Conservation (phyloP, 2,888 invertebrate genomes). For the Lomographa bimaculata region DNA sequence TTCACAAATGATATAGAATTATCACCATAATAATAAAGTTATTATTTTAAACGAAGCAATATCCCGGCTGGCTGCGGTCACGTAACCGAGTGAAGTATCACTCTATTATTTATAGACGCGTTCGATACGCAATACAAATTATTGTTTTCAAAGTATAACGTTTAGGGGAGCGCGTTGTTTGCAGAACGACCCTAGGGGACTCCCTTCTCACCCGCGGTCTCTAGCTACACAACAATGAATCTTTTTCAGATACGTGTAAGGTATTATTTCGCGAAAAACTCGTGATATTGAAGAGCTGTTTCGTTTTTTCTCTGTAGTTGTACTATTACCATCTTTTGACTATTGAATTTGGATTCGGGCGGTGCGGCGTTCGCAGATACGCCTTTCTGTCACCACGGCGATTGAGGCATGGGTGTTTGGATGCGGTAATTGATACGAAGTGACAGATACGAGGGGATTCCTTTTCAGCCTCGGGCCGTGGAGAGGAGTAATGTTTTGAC, state of each 20-base stretch:
- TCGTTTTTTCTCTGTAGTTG: slow-evolving; percentile 55
- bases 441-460: slow-evolving; percentile 78
- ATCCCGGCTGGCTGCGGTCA: slow-evolving; percentile 47
- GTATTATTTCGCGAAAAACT: slow-evolving; percentile 52
- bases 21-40: slow-evolving; percentile 37
- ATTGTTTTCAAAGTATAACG: slow-evolving; percentile 84
- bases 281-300: slow-evolving; percentile 59
- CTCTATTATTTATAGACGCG: slow-evolving; percentile 82
- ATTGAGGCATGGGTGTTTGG: slow-evolving; percentile 72
- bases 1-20: slow-evolving; percentile 12
- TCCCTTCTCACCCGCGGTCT: slow-evolving; percentile 41
- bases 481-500: slow-evolving; percentile 79
- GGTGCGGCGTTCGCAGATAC: slow-evolving; percentile 65
- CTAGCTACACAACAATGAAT: slow-evolving; percentile 52
- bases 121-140: slow-evolving; percentile 84
- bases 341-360: slow-evolving; percentile 78
- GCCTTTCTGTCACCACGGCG: slow-evolving; percentile 54
- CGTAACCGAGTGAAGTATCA: slow-evolving; percentile 72
- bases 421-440: slow-evolving; percentile 83
- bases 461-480: slow-evolving; percentile 67
- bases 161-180: slow-evolving; percentile 81
- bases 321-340: slow-evolving; percentile 80
- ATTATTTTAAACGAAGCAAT: slow-evolving; percentile 52
- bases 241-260: slow-evolving; percentile 53
- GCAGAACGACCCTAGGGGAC: slow-evolving; percentile 75